Evolutionary conservation across 35 echinoderm and acorn worm genomes (phyloP).

Genomic region (Ophioderma brevispina): DNA sequence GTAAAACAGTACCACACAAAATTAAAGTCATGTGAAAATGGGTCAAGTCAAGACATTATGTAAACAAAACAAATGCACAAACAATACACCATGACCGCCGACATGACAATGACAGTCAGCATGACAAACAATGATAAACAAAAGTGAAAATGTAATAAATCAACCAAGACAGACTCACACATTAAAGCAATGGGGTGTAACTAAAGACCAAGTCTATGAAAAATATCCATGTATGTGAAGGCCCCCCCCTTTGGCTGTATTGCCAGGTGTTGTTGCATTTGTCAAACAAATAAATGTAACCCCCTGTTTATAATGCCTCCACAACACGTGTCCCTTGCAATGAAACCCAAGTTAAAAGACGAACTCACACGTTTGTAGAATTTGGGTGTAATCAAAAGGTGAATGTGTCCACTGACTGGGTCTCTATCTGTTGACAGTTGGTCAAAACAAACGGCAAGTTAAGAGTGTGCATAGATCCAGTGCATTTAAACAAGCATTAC

Average conservation of each 20-base stretch:
- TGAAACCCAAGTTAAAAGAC: constrained; percentile 65
- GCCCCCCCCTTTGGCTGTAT: constrained; percentile 39
- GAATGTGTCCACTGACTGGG: constrained; percentile 57
- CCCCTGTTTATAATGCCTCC: constrained; percentile 58
- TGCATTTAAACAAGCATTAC: constrained; percentile 45
- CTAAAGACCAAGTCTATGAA: too few relatives aligned
- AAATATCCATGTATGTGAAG: neutral
- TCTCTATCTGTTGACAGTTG: constrained; percentile 2
- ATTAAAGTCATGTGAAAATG: too few relatives aligned
- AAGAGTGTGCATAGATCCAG: constrained; percentile 56
- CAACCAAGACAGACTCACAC: neutral
- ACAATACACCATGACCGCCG: too few relatives aligned
- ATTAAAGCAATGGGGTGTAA: neutral
- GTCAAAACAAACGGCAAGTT: neutral
- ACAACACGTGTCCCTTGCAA: constrained; percentile 32
- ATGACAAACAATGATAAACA: neutral
- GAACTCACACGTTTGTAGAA: constrained; percentile 66
- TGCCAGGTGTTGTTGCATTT: constrained; percentile 34
- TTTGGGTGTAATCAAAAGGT: constrained; percentile 50
- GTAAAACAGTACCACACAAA: too few relatives aligned
- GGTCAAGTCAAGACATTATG: too few relatives aligned
- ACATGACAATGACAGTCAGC: too few relatives aligned
- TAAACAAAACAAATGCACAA: too few relatives aligned
- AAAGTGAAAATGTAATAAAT: too few relatives aligned
- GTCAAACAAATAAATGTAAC: neutral